Base-by-base conservation (phyloP, 2,113 vertebrate genomes). In the Rhipidura dahli region DNA sequence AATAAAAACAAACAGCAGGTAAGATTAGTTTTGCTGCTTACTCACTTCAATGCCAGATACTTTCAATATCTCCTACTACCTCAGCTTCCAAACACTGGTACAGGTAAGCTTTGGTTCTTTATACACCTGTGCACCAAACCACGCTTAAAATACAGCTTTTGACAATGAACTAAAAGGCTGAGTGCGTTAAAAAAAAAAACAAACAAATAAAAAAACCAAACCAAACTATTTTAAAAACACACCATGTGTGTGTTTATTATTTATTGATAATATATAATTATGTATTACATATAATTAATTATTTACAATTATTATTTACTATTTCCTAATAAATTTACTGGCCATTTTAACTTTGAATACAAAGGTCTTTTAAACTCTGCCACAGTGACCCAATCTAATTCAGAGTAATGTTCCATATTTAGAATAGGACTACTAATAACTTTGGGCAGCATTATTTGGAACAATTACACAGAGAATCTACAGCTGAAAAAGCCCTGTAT, bases 21-120 rank as follows among this genome's bases (percentile, higher is more conserved):
- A 93, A 75, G 45, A 85, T 83, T n/a, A 70, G 15, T 75, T 76
- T 90, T 89, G 77, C 51, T 89, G 39, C 60, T 77, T 72, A 59
- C n/a, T 85, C 66, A 65, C 37, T n/a, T 87, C 15, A 79, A 61
- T 30, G 56, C 27, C 26, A 83, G 44, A 56, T 16, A 24, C 42
- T 45, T 54, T 19, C 35, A 75, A 7, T 23, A 54, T 33, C 44
- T 89, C 33, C 21, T 79, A 9, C 23, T 27, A 28, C 10, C 10
- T 47, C 35, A 71, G 5, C 9, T 12, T 39, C 45, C 21, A 53
- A 31, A 37, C 68, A 47, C 9, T 53, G 49, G 15, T 30, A 18
- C 24, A 15, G 9, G 5, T 15, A 47, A 31, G 3, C 53, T 77
- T 51, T 27, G 5, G 10, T 40, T 68, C n/a, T 81, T 76, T 40